A percentile compares a stretch with the other conserved stretches of the same genome.
Conservation (phyloP, 2,888 invertebrate species). For the Synanthedon tipuliformis region DNA sequence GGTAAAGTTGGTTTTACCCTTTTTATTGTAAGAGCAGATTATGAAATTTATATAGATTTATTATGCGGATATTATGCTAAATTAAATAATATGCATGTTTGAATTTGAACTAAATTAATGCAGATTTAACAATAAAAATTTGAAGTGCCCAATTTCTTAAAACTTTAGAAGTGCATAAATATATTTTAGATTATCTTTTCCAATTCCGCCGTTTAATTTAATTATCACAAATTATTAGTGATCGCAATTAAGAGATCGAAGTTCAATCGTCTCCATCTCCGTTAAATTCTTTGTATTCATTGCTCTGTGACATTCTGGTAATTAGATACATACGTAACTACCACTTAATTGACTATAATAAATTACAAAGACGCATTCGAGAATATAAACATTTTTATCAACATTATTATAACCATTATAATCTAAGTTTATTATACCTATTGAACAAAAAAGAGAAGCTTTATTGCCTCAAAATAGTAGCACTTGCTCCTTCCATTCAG, state of each 20-base stretch:
- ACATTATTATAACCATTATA: not conserved
- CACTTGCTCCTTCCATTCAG: constrained; percentile 28
- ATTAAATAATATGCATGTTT: too few relatives aligned
- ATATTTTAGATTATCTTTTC: constrained; percentile 20
- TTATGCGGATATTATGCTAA: too few relatives aligned
- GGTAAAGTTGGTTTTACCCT: too few relatives aligned
- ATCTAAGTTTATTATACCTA: not conserved
- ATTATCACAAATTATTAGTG: constrained; percentile 14
- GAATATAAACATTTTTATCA: constrained; percentile 1
- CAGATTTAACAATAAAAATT: too few relatives aligned
- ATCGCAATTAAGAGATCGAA: not conserved
- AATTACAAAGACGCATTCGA: constrained; percentile 4
- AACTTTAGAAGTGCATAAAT: constrained; percentile 25
- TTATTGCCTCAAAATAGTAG: constrained; percentile 30
- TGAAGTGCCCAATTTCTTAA: too few relatives aligned
- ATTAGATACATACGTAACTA: not conserved
- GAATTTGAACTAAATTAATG: too few relatives aligned
- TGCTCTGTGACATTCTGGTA: not conserved
- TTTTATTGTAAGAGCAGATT: too few relatives aligned
- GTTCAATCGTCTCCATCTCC: not conserved
- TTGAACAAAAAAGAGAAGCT: constrained; percentile 23
- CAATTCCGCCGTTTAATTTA: constrained; percentile 25
- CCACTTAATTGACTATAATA: constrained; percentile 11
- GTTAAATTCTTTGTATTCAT: not conserved
- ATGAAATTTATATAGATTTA: too few relatives aligned